Base-by-base conservation (phyloP, 2,113 vertebrate genomes). In the Amphilophus citrinellus region DNA sequence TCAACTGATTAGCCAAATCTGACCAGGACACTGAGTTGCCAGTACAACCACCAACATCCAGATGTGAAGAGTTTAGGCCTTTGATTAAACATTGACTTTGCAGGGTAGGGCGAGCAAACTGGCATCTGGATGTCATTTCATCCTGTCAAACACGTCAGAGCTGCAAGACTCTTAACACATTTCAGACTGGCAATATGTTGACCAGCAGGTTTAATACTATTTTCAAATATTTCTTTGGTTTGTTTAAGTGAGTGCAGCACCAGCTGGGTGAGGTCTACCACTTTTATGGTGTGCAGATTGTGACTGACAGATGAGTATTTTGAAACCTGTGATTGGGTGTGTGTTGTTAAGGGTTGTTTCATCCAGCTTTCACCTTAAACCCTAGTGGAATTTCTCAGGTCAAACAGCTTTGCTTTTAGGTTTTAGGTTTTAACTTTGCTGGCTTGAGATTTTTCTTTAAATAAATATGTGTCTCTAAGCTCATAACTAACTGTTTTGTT, bases 11-110 rank as follows among this genome's bases (percentile, higher is more conserved):
- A 80, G 82, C 27, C 78, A 90, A 60, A 91, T 85, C 61, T 63
- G 83, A 86, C 77, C 84, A 87, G 77, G 66, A 68, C 88, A 24
- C 77, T 5, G 1, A 84, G 77, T 59, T 60, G 42, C 77, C 84
- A 71, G 68, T 24, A 73, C 24, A 57, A 3, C 60, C 76, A 63
- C 15, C 13, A 37, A 24, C 39, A 37, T 84, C 76, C 89, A 91
- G 88, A 91, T 88, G 88, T 88, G 71, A 50, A 44, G 87, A 81
- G 89, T 75, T 93, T 88, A 77, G 89, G 77, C 85, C 77, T 59
- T 88, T 90, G 78, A 47, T 83, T 85, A 90, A 95, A 96, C 92
- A 92, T 95, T 95, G 94, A 93, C 87, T 88, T 90, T 94, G 59
- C 68, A 73, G 78, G 73, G 60, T 22, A 17, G 37, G 58, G 4